A percentile compares a stretch with the other conserved stretches of the same genome.
phyloP scores from a whole-genome alignment of 2,888 invertebrate species.

The Apodemia duryi region DNA sequence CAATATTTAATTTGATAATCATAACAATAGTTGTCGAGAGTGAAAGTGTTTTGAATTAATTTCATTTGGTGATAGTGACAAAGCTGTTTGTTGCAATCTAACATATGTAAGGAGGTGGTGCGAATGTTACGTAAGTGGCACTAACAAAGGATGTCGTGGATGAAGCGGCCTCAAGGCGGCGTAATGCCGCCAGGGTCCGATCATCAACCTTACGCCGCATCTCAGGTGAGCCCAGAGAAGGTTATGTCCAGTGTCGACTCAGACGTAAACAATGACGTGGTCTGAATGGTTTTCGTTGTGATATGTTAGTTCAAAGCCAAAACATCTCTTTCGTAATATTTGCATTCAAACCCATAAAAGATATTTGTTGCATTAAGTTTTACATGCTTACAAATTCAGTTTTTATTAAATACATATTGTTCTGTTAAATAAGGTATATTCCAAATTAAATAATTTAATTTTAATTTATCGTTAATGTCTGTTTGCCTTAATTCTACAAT shows the following conservation, averaged over 20 bases:
- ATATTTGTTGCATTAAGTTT: too few relatives aligned
- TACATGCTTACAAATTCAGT: too few relatives aligned
- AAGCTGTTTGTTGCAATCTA: constrained; percentile 50
- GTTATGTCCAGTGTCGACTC: constrained; percentile 42
- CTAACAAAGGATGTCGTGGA: constrained; percentile 71
- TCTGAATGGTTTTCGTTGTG: constrained; percentile 34
- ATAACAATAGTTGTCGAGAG: constrained; percentile 39
- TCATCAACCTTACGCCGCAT: constrained; percentile 50
- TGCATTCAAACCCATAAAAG: too few relatives aligned
- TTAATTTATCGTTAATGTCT: too few relatives aligned
- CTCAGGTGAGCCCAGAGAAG: constrained; percentile 56
- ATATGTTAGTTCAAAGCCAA: constrained; percentile 30
- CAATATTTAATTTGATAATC: neutral
- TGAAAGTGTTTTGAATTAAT: constrained; percentile 60
- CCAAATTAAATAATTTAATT: too few relatives aligned
- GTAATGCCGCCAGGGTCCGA: constrained; percentile 48
- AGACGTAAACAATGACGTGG: constrained; percentile 73
- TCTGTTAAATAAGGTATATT: too few relatives aligned
- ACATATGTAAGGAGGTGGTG: constrained; percentile 59
- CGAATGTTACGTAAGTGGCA: constrained; percentile 73
- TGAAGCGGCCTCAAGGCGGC: constrained; percentile 57
- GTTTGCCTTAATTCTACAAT: too few relatives aligned
- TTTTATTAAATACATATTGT: too few relatives aligned
- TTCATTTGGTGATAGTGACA: constrained; percentile 61
- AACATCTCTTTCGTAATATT: constrained; percentile 21